phyloP scores from a whole-genome alignment of 2,797 vertebrate species.

The Myiotriccus ornatus region DNA sequence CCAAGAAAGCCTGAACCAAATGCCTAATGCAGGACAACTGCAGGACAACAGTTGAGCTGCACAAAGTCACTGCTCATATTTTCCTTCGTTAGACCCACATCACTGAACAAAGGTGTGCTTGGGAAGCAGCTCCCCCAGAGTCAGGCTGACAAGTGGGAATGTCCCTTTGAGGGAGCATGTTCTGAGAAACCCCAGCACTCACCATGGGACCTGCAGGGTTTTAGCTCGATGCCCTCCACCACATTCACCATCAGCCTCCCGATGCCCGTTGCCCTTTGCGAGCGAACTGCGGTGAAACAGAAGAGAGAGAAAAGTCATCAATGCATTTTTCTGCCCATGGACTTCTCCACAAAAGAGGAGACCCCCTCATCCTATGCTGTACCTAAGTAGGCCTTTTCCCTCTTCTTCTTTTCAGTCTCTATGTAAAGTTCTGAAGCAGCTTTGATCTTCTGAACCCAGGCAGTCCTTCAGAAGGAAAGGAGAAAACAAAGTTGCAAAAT shows the following conservation, averaged over 20 bases:
- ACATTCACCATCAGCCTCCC: slow-evolving; percentile 98
- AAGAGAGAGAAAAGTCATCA: background rate
- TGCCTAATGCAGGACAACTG: background rate
- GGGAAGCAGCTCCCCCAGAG: background rate
- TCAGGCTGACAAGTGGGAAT: background rate
- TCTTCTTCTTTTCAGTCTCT: slow-evolving; percentile 98
- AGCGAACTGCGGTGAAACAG: slow-evolving; percentile 81
- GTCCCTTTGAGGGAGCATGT: background rate
- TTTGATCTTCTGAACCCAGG: slow-evolving; percentile 99
- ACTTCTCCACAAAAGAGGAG: background rate
- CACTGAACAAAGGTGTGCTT: background rate
- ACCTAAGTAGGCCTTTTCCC: slow-evolving; percentile 97
- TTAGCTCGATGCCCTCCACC: slow-evolving; percentile 96
- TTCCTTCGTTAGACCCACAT: background rate
- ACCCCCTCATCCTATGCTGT: background rate
- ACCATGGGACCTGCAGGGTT: slow-evolving; percentile 96
- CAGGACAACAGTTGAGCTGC: background rate
- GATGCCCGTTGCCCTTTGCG: slow-evolving; percentile 95
- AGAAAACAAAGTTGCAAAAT: background rate
- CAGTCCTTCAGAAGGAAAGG: slow-evolving; percentile 82
- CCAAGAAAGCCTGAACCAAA: background rate
- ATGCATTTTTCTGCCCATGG: background rate
- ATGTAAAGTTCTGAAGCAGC: slow-evolving; percentile 98
- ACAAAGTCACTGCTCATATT: background rate
- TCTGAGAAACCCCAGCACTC: slow-evolving; percentile 13